Conservation (phyloP, 2,113 vertebrate genomes). For the Megaceryle maxima region DNA sequence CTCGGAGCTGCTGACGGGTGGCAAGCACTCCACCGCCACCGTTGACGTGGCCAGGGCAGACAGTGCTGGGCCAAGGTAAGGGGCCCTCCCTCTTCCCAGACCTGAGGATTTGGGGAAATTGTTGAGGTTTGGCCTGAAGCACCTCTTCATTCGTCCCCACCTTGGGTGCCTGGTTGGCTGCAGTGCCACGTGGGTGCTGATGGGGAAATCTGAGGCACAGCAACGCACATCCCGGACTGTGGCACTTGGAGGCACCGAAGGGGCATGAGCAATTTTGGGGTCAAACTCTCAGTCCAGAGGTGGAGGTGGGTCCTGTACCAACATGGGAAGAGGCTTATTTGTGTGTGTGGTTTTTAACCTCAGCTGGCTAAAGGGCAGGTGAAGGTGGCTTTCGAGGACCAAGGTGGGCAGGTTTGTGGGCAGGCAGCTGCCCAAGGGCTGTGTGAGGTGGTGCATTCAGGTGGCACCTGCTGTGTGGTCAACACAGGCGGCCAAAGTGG, state of each 20-base stretch:
- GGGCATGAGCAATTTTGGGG: background rate
- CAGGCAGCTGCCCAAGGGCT: background rate
- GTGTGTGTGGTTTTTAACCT: background rate
- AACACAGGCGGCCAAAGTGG: background rate
- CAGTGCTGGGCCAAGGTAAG: conserved; percentile 75
- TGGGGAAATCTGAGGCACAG: background rate
- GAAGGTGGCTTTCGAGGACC: background rate
- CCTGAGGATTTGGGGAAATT: fast-evolving
- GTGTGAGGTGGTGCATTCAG: background rate
- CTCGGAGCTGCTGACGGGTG: conserved; percentile 89
- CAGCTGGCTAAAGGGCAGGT: background rate
- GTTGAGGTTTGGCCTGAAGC: background rate
- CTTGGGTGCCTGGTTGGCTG: background rate
- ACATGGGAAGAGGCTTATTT: background rate
- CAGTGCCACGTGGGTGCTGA: fast-evolving
- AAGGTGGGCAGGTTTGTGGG: background rate
- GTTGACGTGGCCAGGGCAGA: conserved; percentile 87
- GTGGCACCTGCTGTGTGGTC: background rate
- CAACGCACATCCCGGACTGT: fast-evolving
- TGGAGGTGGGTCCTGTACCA: fast-evolving
- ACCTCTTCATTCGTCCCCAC: fast-evolving
- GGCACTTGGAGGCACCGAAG: background rate
- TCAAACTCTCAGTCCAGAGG: background rate
- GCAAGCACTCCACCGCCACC: conserved; percentile 94
- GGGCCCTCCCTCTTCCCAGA: too few species aligned